Evolutionary conservation across 2,888 invertebrate species (phyloP).

Genomic region (Pseudoips prasinana): DNA sequence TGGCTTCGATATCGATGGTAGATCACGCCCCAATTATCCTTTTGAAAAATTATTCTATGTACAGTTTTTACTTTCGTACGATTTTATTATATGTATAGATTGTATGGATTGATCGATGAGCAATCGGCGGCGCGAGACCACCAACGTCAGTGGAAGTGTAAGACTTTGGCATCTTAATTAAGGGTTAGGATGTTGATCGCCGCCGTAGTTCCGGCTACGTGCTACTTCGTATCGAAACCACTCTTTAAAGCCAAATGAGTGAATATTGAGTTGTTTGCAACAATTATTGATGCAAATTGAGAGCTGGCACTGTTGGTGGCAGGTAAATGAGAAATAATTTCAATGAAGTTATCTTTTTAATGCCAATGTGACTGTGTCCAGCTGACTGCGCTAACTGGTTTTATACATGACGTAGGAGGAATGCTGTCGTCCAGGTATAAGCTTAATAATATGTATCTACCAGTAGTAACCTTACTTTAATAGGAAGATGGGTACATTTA

Average conservation of each 20-base stretch:
- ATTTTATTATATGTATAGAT: too few relatives aligned
- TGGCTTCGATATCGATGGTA: too few relatives aligned
- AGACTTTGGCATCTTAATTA: conserved; percentile 51
- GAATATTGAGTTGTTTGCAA: conserved; percentile 27
- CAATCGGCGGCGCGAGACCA: conserved; percentile 38
- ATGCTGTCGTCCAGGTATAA: too few relatives aligned
- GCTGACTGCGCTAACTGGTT: too few relatives aligned
- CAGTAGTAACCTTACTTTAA: too few relatives aligned
- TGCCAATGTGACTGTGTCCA: too few relatives aligned
- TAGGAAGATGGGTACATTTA: too few relatives aligned
- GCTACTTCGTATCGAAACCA: conserved; percentile 30
- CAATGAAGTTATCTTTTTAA: conserved; percentile 7
- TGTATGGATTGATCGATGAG: conserved; percentile 1
- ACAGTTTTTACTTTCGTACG: too few relatives aligned
- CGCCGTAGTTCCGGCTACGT: conserved; percentile 61
- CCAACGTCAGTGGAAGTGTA: conserved; percentile 44
- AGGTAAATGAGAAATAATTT: conserved; percentile 5
- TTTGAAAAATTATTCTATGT: too few relatives aligned
- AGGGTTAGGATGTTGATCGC: conserved; percentile 49
- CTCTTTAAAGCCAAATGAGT: conserved; percentile 24
- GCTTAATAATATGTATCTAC: too few relatives aligned
- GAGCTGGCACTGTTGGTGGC: not conserved
- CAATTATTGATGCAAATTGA: conserved; percentile 13
- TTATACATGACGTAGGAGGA: too few relatives aligned
- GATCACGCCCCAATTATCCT: too few relatives aligned